Evolutionary conservation across 2,888 invertebrate species (phyloP), one percentile per base, ranked within the genome.

Genomic region (Drosophila peninsularis): DNA sequence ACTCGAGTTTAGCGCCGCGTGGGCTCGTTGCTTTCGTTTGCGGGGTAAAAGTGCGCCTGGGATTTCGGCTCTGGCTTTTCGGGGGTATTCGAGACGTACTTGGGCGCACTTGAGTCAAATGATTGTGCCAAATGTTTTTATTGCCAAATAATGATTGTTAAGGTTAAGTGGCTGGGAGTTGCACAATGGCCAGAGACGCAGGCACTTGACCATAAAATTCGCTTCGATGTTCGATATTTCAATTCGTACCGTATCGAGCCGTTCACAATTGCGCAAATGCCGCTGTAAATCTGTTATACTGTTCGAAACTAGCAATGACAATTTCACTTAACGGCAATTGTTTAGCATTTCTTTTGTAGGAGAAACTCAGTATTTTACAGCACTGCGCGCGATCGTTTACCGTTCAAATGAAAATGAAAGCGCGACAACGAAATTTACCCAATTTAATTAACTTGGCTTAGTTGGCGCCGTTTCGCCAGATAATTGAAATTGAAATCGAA

Each of bases 71-170:
- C 13, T 57, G 60, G 61, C 62, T 61, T 34, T 45, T 58, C 24
- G 4, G 34, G 61, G 49, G 42, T 47, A 52, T 54, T 36, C 14
- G 19, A 32, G 19, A 36, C 32, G 62, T 52, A 54, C 62, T 55
- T 66, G 52, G 52, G 64, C 60, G 70, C 89, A 82, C 82, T 83
- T 65, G 83, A 74, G 64, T 72, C 50, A 71, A 71, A 69, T 79
- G 68, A 76, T 79, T 84, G 82, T 72, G 82, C 82, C 82, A 79
- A 88, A 84, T 75, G 60, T 85, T 58, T 78, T 78, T 78, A 82
- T 82, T 76, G 81, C 81, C 86, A 76, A 76, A 66, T 75, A 70
- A 88, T 71, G 80, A 81, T 89, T 87, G 89, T 75, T 84, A 89
- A 84, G 83, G 83, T 89, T 89, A 89, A 84, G 84, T 81, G 75